Base-by-base conservation (phyloP, 2,797 vertebrate species). In the Streptopelia turtur region DNA sequence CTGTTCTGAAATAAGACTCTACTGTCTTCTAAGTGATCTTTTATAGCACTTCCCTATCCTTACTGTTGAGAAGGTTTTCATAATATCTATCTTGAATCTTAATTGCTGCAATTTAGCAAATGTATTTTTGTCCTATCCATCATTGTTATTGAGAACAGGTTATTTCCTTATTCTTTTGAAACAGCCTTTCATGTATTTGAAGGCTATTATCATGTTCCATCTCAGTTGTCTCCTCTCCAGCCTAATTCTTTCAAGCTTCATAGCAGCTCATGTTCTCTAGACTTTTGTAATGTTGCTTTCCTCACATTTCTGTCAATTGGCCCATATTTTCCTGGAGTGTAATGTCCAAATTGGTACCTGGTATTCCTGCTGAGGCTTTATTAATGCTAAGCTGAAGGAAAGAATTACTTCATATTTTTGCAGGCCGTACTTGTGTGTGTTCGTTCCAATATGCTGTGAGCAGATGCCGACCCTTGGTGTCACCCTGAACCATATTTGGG, bases 101-200 rank as follows among this genome's bases (percentile, higher is more conserved):
- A 96, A 95, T 93, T 95, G 83, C 81, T 95, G 63, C 70, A 87
- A 37, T 94, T 95, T 90, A 84, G 52, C 52, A 89, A 66, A 79
- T 87, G 82, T 90, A 86, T 82, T 90, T 93, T 93, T 93, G 70
- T 92, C 88, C 77, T 94, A 31, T 93, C 86, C 55, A 70, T 94
- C 90, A 87, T 28, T 86, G 37, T 80, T 94, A 85, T 61, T 90
- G 83, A 92, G 90, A 92, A 76, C 30, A 82, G 74, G 63, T 89
- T 94, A 93, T 95, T 94, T 96, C 77, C 81, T 92, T 92, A 70
- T 74, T 87, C 92, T 97, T 95, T 72, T 84, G 83, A 93, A 94
- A 70, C 47, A 79, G 43, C 28, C 63, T 93, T 97, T 95, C 75
- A 60, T 89, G 55, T 84, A 72, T 96, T 92, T 82, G 77, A 94